Evolutionary conservation across 2,888 invertebrate genomes (phyloP), one percentile per base, ranked within the genome.

Genomic region (Trachelus troglodyta): DNA sequence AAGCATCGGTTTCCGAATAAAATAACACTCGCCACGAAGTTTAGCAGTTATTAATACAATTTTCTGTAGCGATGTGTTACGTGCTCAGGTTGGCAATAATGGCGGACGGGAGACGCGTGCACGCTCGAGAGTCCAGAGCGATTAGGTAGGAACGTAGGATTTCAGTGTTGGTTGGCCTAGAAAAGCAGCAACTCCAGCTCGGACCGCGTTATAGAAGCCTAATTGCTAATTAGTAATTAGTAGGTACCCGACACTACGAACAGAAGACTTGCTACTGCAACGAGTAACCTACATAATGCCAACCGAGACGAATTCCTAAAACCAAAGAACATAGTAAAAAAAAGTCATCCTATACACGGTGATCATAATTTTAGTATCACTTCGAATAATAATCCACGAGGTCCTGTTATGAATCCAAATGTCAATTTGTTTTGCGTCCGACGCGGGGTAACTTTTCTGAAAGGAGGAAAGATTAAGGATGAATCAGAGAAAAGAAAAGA

Each of bases 171-270:
- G 79, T 74, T 84, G 85, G 80, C 87, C 85, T 86, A 87, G 87
- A 88, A 88, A 87, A 83, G 78, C 77, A 75, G 79, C 76, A 80
- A 81, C 81, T 79, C 79, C 75, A 73, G 35, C 79, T 80, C 79
- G 81, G 77, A 77, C 76, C 78, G 69, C 76, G 76, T 69, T 77
- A 79, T 79, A 82, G 81, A 81, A 79, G 82, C 81, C 85, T 87
- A 86, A 87, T 87, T 88, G 87, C 87, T 87, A 87, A 88, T 87
- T 88, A 86, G 85, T 84, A 85, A 88, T 86, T 85, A 87, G 86
- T 80, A 80, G 82, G 79, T 81, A 83, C 73, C 33, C 79, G 76
- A 76, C 40, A 71, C 69, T 35, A 76, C 74, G 34, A 74, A 76
- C 23, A 74, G 71, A n/a, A 74, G 71, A n/a, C 31, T 69, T 34